Base-by-base conservation (phyloP, 2,113 vertebrate species). In the Gymnarchus niloticus region DNA sequence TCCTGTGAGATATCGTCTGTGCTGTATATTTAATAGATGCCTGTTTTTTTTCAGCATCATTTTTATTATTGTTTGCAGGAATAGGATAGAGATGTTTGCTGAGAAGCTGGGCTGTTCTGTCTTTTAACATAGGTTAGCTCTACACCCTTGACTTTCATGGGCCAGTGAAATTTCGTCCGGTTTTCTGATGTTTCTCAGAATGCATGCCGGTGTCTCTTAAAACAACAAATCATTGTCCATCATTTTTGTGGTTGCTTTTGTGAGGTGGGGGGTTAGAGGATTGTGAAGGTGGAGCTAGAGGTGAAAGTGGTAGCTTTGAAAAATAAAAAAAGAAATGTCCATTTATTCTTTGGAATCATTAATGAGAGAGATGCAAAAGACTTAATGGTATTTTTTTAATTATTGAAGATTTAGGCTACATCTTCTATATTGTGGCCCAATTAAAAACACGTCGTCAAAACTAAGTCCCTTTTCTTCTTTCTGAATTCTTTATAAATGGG, bases 341-440 rank as follows among this genome's bases (percentile, higher is more conserved):
- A 85, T 91, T 88, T 91, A 87, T 91, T 93, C 90, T 25, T 1
- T 85, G 90, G 92, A 93, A 93, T 95, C 94, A 94, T 94, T 94
- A 94, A 93, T 90, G 86, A 89, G 88, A 89, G 88, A 93, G 92
- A 94, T 94, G 93, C 91, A 93, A 94, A 94, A 92, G 92, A 94
- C 91, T 94, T 91, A 88, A 91, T 95, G 93, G 94, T 95, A 57
- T 94, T 95, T 94, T 94, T 95, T 95, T 95, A 95, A 94, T 95
- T 94, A 94, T 94, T 95, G 92, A 94, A 92, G 92, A 93, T 94
- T 95, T 92, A 90, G 90, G 92, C n/a, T n/a, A n/a, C n/a, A n/a
- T 91, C 91, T 92, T 89, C 90, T 93, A 90, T 94, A 91, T 93
- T 89, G 93, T 93, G 90, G 90, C 93, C 93, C 93, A 95, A 94